These are phyloP conservation scores for Tenthredo distinguenda DNA, from an alignment of 2,888 invertebrate genomes.

Conservation along the genomic window DNA sequence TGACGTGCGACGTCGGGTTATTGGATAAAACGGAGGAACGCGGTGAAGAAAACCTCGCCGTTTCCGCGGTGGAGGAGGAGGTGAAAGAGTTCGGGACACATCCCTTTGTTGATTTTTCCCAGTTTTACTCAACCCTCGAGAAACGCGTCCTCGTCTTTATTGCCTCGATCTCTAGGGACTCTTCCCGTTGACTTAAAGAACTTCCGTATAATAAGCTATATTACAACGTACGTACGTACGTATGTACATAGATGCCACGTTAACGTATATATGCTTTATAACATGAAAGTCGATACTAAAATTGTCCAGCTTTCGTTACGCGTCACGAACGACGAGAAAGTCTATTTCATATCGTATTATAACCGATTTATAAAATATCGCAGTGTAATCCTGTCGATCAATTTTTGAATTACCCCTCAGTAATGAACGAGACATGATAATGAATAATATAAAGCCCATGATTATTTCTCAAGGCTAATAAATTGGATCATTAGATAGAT, in stretches of 20 bases:
- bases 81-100: constrained; percentile 35
- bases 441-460: not conserved
- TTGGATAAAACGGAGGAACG: not conserved
- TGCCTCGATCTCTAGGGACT: constrained; percentile 35
- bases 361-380: not conserved
- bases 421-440: not conserved
- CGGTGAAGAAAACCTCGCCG: constrained; percentile 16
- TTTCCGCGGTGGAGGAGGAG: not conserved
- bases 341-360: not conserved
- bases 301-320: not conserved
- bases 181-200: constrained; percentile 36
- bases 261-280: not conserved
- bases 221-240: not conserved
- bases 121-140: constrained; percentile 32
- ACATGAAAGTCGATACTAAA: not conserved
- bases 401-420: not conserved
- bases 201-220: constrained; percentile 23
- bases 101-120: constrained; percentile 42
- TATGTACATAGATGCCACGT: not conserved
- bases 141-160: constrained; percentile 15
- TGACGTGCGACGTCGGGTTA: constrained; percentile 32
- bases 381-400: not conserved
- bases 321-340: not conserved
- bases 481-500: not conserved
- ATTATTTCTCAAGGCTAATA: not conserved